Evolutionary conservation across 1,140 invertebrate species (phyloP), one percentile per base, ranked within the genome.

Genomic region (Colletes latitarsis): DNA sequence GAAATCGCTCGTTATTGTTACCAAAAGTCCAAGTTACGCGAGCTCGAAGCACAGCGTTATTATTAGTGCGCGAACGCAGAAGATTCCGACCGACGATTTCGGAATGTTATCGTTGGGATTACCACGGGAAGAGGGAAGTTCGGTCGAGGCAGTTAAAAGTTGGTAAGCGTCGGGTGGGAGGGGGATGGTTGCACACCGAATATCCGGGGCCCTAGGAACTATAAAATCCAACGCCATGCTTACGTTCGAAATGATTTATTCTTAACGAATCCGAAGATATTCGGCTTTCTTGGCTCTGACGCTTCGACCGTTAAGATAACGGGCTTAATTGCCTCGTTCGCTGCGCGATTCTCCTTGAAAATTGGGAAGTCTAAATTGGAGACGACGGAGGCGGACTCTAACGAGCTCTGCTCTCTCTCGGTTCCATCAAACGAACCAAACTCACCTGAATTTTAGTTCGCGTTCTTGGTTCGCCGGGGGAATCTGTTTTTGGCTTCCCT

Each of bases 111-210:
- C 82, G 63, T 39, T 21, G 14, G 72, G 77, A 62, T 85, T 85
- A 69, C 14, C 46, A 21, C 46, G 39, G 66, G 21, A 52, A 78
- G 30, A 17, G 71, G 12, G 68, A 84, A 85, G 71, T 85, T 85
- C 58, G 30, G 77, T 62, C 52, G 72, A 58, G 62, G 82, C 83
- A 81, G 82, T 85, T 85, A 84, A 85, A 84, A 85, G 83, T 85
- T 84, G 57, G 82, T 46, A 67, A 8, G 62, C 80, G 63, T 76
- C 30, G 81, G 57, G 70, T 57, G 68, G 39, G 49, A 52, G 68
- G 55, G 6, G 30, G 49, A 60, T 77, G 30, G 30, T 30, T 30
- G 30, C 62, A 60, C 49, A 39, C 53, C 14, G 64, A 55, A 57
- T 41, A 46, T 12, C 66, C 49, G 15, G 4, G 19, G 21, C 21